Base-by-base conservation (phyloP, 2,888 invertebrate species). In the Chromoteleia sp. region DNA sequence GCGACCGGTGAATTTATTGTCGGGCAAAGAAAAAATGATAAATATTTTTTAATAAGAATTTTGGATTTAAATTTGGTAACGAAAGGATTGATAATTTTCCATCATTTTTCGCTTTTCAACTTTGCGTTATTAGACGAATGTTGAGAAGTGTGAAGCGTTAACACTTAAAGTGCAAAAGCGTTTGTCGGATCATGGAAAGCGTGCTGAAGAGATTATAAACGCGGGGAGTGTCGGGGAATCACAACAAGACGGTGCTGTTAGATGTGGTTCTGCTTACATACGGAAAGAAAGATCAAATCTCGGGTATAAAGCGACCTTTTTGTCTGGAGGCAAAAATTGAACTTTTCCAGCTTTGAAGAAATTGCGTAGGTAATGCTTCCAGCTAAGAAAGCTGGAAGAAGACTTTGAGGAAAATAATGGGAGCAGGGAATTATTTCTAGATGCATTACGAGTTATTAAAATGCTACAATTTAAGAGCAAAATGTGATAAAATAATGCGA, bases 241-340 rank as follows among this genome's bases (percentile, higher is more conserved):
- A 39, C 39, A 43, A 70, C 58, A 70, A 48, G 48, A 48, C 15
- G 48, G 12, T 10, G 30, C 33, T 21, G 12, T n/a, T n/a, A n/a
- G n/a, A n/a, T n/a, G n/a, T n/a, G n/a, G 19, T 36, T 21, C 25
- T 70, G 58, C 58, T 70, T 45, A 58, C 70, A 58, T 70, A 70
- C 58, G 58, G 58, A 70, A 70, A 36, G 58, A 58, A 70, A 56
- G 48, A 70, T 58, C 58, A 70, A 70, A 70, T 70, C 70, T 70
- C 48, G 21, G 30, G 48, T n/a, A 6, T 30, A 45, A 30, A 41
- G 19, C 25, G 14, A 6, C 29, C 30, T 68, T 54, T 45, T 43
- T n/a, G 39, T 45, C 68, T 41, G 45, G 4, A 33, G 36, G 68
- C 43, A 14, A 68, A 54, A 68, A 36, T 68, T 68, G 33, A 68